Evolutionary conservation across 1,140 invertebrate genomes (phyloP), one percentile per base, ranked within the genome.

Genomic region (Lepidurus arcticus): DNA sequence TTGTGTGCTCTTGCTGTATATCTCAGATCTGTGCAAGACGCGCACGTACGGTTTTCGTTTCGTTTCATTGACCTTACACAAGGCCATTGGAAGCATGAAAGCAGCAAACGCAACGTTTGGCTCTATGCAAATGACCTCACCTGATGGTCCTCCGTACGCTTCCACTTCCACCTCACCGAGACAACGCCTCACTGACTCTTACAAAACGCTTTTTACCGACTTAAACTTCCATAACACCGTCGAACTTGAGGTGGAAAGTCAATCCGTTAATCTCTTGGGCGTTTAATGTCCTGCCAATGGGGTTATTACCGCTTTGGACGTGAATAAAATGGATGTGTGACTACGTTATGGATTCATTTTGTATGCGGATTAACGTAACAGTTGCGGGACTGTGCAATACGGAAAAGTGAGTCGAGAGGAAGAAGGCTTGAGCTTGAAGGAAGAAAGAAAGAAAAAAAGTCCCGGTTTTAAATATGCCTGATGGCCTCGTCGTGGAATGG

Each of bases 21-120:
- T 21, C 8, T 21, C 16, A 21, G 53, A 65, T 47, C 53, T 65
- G 53, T 65, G 53, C 53, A 65, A 65, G 53, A n/a, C 53, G 53
- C 53, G 53, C 53, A 65, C 53, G 53, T 65, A 21, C 53, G 53
- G 21, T 65, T 21, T 65, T 34, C 6, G 53, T 21, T 13, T 16
- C 53, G 53, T 65, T 65, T 65, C 53, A 65, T 65, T 65, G 53
- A 65, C 53, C 53, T 65, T 65, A 65, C 16, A 65, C 53, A 65
- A 65, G 53, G 53, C 53, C 53, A 65, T 7, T 65, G 53, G 16
- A 65, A 11, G 53, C 21, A 65, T 21, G n/a, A 65, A 65, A 65
- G 47, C 47, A 65, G 8, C 47, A 21, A 65, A 9, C 1, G 34
- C 53, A 21, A 65, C 53, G 53, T 65, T 65, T 65, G 53, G 53